phyloP scores from a whole-genome alignment of 2,888 invertebrate species.

The Cerastoderma edule region DNA sequence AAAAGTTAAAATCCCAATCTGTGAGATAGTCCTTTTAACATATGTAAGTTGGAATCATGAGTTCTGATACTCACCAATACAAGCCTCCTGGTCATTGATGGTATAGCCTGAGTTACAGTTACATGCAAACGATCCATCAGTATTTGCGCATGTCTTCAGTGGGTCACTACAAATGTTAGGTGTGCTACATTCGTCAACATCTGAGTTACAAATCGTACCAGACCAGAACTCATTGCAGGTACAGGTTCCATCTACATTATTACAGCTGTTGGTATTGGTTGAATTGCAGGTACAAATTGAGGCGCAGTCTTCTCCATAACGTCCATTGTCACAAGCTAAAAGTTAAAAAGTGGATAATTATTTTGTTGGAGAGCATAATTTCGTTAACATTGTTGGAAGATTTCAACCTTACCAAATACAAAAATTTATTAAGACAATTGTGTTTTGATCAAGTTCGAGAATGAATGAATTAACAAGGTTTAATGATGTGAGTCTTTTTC shows the following conservation, averaged over 20 bases:
- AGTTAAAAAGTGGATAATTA: constrained; percentile 6
- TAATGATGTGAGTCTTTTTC: too few relatives aligned
- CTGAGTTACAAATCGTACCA: constrained; percentile 43
- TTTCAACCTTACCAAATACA: too few relatives aligned
- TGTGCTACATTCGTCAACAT: constrained; percentile 53
- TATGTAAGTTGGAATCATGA: not conserved
- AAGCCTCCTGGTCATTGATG: constrained; percentile 29
- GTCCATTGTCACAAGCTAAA: constrained; percentile 18
- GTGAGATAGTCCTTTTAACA: too few relatives aligned
- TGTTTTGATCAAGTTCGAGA: too few relatives aligned
- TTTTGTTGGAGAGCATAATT: too few relatives aligned
- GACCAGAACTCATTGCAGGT: constrained; percentile 52
- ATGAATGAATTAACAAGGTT: too few relatives aligned
- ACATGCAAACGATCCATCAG: constrained; percentile 49
- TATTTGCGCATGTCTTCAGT: constrained; percentile 47
- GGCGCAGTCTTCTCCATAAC: constrained; percentile 19
- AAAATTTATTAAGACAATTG: too few relatives aligned
- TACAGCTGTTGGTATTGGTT: constrained; percentile 46
- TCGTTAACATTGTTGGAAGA: too few relatives aligned
- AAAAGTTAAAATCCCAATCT: too few relatives aligned
- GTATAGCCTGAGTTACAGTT: constrained; percentile 48
- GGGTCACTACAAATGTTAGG: constrained; percentile 36
- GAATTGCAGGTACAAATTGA: constrained; percentile 33
- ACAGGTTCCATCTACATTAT: constrained; percentile 51
- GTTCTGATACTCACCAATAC: constrained; percentile 37